Evolutionary conservation across 2,888 invertebrate species (phyloP).

Genomic region (Drosophila austrosaltans): DNA sequence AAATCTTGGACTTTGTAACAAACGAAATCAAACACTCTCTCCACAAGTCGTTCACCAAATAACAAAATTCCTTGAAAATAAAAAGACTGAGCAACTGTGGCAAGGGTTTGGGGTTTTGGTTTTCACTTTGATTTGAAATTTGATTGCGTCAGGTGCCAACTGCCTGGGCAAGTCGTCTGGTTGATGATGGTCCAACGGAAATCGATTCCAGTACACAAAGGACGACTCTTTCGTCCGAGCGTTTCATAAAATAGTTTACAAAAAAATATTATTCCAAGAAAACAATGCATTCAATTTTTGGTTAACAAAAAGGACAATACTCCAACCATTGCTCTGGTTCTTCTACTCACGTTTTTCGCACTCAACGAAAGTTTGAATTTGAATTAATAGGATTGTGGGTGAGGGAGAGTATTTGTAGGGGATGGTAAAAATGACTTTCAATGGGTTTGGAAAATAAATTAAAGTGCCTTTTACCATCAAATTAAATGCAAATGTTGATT

Average conservation of each 20-base stretch:
- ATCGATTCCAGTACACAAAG: conserved; percentile 26
- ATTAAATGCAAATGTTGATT: conserved; percentile 77
- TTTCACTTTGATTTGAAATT: conserved; percentile 48
- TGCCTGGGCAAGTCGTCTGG: background rate
- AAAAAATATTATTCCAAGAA: conserved; percentile 66
- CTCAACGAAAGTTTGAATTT: conserved; percentile 61
- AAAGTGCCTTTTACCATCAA: conserved; percentile 76
- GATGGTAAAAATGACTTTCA: conserved; percentile 51
- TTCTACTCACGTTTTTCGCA: background rate
- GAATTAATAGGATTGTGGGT: conserved; percentile 72
- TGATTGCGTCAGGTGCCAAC: conserved; percentile 58
- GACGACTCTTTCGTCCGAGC: conserved; percentile 23
- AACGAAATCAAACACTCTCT: conserved; percentile 71
- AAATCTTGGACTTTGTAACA: conserved; percentile 42
- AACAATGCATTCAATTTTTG: conserved; percentile 69
- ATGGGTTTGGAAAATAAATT: conserved; percentile 72
- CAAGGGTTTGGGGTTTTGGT: conserved; percentile 36
- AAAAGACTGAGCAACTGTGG: conserved; percentile 14
- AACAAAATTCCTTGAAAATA: background rate
- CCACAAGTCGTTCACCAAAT: conserved; percentile 46
- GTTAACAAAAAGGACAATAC: conserved; percentile 64
- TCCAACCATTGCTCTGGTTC: background rate
- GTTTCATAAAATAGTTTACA: conserved; percentile 58
- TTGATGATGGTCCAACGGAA: conserved; percentile 22
- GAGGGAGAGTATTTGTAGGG: conserved; percentile 41